phyloP scores from a whole-genome alignment of 2,113 vertebrate genomes.

The Podocnemis expansa region DNA sequence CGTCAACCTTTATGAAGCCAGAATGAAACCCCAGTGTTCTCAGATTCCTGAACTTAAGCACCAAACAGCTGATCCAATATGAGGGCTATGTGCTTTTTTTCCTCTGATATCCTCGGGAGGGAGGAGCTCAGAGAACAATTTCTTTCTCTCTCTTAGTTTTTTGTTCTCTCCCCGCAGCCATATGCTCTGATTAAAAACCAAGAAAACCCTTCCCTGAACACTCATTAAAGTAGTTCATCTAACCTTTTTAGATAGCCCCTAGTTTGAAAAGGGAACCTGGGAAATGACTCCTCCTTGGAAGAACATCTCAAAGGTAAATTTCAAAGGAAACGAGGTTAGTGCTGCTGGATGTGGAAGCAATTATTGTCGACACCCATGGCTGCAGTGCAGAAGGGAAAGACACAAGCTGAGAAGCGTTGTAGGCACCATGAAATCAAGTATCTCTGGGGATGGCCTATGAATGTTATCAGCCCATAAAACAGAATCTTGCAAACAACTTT shows the following conservation, averaged over 20 bases:
- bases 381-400: not conserved
- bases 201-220: not conserved
- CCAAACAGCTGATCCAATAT: constrained; percentile 34
- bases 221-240: constrained; percentile 12
- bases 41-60: constrained; percentile 29
- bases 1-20: constrained; percentile 18
- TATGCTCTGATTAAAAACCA: constrained; percentile 12
- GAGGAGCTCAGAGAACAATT: constrained; percentile 29
- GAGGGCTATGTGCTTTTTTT: not conserved
- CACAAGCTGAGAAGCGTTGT: not conserved
- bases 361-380: not conserved
- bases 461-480: constrained; percentile 21
- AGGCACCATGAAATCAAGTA: not conserved
- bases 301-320: not conserved
- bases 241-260: not conserved
- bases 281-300: not conserved
- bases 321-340: not conserved
- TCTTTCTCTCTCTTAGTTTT: not conserved
- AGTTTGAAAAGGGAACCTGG: constrained; percentile 6
- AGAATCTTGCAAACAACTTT: constrained; percentile 8
- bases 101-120: constrained; percentile 7
- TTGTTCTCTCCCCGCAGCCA: not conserved
- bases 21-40: constrained; percentile 37
- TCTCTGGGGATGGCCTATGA: not conserved
- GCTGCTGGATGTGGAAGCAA: not conserved